These are phyloP conservation scores for Drosophila eugracilis DNA, from an alignment of 1,140 invertebrate genomes.

Conservation along the genomic window DNA sequence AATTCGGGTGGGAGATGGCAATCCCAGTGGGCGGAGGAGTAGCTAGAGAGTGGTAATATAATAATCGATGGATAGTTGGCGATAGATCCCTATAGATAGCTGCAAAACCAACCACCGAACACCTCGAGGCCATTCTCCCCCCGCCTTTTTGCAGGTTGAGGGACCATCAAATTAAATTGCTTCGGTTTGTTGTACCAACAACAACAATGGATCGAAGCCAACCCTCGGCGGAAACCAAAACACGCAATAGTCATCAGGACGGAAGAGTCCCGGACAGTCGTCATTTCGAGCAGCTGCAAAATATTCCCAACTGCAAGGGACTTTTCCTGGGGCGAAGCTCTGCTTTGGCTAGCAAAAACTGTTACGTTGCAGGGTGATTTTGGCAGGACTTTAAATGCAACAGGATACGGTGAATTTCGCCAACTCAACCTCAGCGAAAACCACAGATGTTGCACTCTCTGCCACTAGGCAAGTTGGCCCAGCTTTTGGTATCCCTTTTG, in stretches of 20 bases:
- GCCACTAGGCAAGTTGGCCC: background rate
- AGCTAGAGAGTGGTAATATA: constrained; percentile 54
- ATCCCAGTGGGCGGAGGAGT: background rate
- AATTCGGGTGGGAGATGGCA: background rate
- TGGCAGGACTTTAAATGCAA: constrained; percentile 54
- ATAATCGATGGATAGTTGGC: constrained; percentile 58
- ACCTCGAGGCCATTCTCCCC: constrained; percentile 2
- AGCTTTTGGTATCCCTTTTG: constrained; percentile 4
- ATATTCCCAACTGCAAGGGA: background rate
- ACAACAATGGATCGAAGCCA: constrained; percentile 51
- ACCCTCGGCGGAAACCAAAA: constrained; percentile 59
- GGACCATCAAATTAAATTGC: constrained; percentile 71
- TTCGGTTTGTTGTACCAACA: constrained; percentile 76
- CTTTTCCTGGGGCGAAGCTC: constrained; percentile 7
- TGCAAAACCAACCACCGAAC: constrained; percentile 34
- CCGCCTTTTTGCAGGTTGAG: constrained; percentile 45
- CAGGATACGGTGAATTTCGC: constrained; percentile 69
- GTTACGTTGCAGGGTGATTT: constrained; percentile 12
- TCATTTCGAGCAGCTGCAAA: constrained; percentile 42
- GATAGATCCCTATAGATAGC: constrained; percentile 35
- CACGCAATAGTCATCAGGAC: constrained; percentile 61
- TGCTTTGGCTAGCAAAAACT: constrained; percentile 9
- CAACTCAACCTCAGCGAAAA: constrained; percentile 25
- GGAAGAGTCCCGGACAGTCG: constrained; percentile 16
- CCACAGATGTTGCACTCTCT: constrained; percentile 51